These are phyloP conservation scores for Micrasema minimum DNA, from an alignment of 1,140 invertebrate species.

Conservation along the genomic window DNA sequence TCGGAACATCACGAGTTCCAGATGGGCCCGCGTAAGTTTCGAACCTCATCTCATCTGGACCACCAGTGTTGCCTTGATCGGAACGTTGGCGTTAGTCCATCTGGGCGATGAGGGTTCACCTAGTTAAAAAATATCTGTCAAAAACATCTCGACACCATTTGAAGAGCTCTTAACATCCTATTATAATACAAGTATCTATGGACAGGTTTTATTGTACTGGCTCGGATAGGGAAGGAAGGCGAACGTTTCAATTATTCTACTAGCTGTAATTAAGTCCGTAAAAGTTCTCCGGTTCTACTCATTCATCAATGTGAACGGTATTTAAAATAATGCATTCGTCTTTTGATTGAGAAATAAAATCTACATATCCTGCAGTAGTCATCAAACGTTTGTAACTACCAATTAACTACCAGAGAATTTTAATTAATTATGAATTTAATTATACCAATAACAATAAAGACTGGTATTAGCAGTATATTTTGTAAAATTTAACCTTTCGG, in stretches of 20 bases:
- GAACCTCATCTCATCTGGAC: slow-evolving; percentile 20
- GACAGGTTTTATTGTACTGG: slow-evolving; percentile 23
- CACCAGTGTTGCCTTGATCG: slow-evolving; percentile 2
- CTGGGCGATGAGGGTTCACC: slow-evolving; percentile 26
- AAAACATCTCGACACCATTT: slow-evolving; percentile 37
- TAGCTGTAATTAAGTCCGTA: slow-evolving; percentile 20
- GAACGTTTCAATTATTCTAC: slow-evolving; percentile 28
- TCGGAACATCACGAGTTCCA: slow-evolving; percentile 23
- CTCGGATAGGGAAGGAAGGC: not conserved
- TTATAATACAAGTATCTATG: slow-evolving; percentile 5
- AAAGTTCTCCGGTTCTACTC: slow-evolving; percentile 7
- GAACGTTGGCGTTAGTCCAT: not conserved
- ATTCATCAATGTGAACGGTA: slow-evolving; percentile 14
- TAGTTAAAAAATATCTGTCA: slow-evolving; percentile 32
- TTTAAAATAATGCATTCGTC: slow-evolving; percentile 8
- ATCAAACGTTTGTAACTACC: too few relatives aligned
- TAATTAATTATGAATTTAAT: too few relatives aligned
- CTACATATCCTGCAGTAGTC: too few relatives aligned
- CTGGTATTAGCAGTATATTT: too few relatives aligned
- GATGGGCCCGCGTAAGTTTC: slow-evolving; percentile 30
- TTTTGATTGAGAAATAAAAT: slow-evolving; percentile 13
- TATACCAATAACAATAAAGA: too few relatives aligned
- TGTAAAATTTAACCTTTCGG: too few relatives aligned
- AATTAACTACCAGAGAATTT: too few relatives aligned
- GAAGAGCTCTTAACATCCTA: slow-evolving; percentile 30